Percentiles rank a stretch among this genome's conserved stretches.
phyloP scores from a whole-genome alignment of 1,140 invertebrate genomes.

The Aricia agestis region DNA sequence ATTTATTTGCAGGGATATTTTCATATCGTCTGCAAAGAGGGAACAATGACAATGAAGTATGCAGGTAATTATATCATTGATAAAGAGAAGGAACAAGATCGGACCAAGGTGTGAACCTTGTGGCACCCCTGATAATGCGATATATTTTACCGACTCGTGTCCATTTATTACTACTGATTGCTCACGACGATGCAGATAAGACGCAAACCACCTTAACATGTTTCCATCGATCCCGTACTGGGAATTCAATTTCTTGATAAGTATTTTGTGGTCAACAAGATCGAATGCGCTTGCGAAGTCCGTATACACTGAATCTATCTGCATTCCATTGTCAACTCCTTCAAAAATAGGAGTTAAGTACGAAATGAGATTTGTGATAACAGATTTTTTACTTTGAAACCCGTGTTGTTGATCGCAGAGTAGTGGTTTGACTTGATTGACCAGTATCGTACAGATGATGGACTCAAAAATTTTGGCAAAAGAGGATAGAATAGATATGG shows the following conservation, averaged over 20 bases:
- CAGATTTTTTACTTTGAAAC: not conserved
- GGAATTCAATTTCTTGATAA: not conserved
- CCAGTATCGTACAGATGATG: not conserved
- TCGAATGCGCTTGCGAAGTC: constrained; percentile 6
- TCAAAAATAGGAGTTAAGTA: not conserved
- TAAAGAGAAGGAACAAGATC: not conserved
- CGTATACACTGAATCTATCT: not conserved
- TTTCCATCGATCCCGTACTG: constrained; percentile 2
- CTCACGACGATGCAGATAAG: not conserved
- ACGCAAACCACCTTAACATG: not conserved
- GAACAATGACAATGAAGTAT: not conserved
- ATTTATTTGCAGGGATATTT: not conserved
- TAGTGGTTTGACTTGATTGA: not conserved
- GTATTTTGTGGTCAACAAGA: not conserved
- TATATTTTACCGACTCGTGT: not conserved
- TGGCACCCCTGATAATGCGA: not conserved
- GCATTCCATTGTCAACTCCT: not conserved
- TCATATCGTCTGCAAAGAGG: not conserved
- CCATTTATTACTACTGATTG: not conserved
- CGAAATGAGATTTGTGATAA: not conserved
- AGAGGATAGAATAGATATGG: not conserved
- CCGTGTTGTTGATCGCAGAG: not conserved
- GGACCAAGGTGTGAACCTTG: not conserved
- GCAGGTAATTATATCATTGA: not conserved
- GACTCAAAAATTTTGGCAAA: not conserved